A percentile compares a stretch with the other conserved stretches of the same genome.
Conservation (phyloP, 1,140 invertebrate species). For the Platyura marginata region DNA sequence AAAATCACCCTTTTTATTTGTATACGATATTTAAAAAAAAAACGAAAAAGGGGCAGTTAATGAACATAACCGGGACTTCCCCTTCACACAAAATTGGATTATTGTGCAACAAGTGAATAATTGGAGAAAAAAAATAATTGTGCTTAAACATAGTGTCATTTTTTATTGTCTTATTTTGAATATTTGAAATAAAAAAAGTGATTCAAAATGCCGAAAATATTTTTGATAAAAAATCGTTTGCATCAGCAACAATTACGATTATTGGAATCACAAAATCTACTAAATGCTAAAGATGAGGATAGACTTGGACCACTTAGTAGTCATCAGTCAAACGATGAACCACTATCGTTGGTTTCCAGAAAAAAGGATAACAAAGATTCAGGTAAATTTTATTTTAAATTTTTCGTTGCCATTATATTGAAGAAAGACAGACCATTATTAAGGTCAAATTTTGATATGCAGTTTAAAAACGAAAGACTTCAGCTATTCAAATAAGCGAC, state of each 20-base stretch:
- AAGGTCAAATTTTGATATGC: too few species aligned
- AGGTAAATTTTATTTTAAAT: too few species aligned
- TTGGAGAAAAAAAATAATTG: background rate
- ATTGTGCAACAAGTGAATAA: background rate
- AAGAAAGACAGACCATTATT: too few species aligned
- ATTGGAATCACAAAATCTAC: slow-evolving; percentile 54
- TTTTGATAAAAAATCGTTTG: slow-evolving; percentile 70
- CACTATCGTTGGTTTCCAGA: slow-evolving; percentile 35
- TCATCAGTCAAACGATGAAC: slow-evolving; percentile 28
- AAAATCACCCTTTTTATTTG: too few species aligned
- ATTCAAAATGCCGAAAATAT: slow-evolving; percentile 71
- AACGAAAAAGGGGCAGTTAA: too few species aligned
- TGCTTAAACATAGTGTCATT: background rate
- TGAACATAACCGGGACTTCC: too few species aligned
- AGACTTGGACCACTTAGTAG: slow-evolving; percentile 6
- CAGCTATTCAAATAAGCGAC: too few species aligned
- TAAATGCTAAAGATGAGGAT: slow-evolving; percentile 30
- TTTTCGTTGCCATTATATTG: too few species aligned
- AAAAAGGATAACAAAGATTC: slow-evolving; percentile 28
- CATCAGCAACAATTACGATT: slow-evolving; percentile 70
- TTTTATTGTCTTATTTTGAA: background rate
- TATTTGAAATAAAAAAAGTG: slow-evolving; percentile 11
- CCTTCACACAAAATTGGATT: too few species aligned
- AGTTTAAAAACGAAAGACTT: too few species aligned
- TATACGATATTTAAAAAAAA: too few species aligned